These are phyloP conservation scores for Cyclura pinguis DNA, from an alignment of 2,797 vertebrate genomes.

Conservation along the genomic window DNA sequence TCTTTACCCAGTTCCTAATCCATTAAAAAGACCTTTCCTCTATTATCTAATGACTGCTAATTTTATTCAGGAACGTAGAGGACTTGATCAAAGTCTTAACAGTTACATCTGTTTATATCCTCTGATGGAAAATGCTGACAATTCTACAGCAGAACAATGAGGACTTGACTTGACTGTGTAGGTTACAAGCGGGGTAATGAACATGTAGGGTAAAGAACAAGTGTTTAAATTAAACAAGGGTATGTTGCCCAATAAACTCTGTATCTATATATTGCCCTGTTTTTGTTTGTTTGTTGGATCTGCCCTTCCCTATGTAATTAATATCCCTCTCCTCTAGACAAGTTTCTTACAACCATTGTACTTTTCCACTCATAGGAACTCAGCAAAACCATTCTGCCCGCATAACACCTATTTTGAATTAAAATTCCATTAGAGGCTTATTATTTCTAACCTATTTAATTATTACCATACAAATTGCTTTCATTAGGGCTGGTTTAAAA, in stretches of 20 bases:
- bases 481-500: conserved; percentile 37
- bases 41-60: no score
- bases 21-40: background rate
- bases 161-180: background rate
- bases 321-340: background rate
- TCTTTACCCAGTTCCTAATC: background rate
- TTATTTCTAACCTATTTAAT: conserved; percentile 58
- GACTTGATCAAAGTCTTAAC: background rate
- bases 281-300: background rate
- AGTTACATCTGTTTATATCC: background rate
- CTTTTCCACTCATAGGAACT: background rate
- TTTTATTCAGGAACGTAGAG: no score
- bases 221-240: background rate
- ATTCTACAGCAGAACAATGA: background rate
- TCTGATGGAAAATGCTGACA: background rate
- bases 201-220: background rate
- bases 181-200: background rate
- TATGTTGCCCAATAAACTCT: background rate
- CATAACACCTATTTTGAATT: conserved; percentile 16
- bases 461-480: conserved; percentile 47
- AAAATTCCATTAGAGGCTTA: conserved; percentile 50
- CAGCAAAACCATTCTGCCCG: background rate
- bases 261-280: background rate
- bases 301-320: background rate
- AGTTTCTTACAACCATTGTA: background rate